Conservation (phyloP, 2,888 invertebrate genomes). For the Rhingia campestris region DNA sequence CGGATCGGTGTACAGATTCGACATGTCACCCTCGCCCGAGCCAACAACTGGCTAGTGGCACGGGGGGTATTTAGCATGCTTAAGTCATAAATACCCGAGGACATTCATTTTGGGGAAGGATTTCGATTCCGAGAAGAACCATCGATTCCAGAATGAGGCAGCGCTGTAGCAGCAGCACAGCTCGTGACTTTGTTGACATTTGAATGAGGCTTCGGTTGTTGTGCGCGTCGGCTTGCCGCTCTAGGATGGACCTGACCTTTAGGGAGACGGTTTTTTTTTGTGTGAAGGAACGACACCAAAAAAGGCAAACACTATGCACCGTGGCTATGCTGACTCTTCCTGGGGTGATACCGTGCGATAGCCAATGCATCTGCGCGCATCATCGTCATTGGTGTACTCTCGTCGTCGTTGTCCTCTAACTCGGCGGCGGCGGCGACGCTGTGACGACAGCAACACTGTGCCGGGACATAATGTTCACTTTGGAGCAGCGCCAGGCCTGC, state of each 20-base stretch:
- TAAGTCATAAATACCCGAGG: conserved; percentile 36
- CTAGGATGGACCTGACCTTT: conserved; percentile 69
- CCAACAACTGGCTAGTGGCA: conserved; percentile 19
- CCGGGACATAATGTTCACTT: conserved; percentile 45
- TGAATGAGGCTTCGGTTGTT: conserved; percentile 64
- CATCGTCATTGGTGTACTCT: conserved; percentile 34
- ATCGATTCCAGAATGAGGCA: conserved; percentile 58
- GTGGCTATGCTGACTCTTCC: conserved; percentile 41
- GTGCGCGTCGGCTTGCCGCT: conserved; percentile 6
- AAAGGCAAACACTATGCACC: conserved; percentile 45
- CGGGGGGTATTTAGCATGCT: conserved; percentile 51
- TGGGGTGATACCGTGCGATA: conserved; percentile 47
- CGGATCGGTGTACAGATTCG: conserved; percentile 42
- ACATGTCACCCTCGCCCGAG: conserved; percentile 10
- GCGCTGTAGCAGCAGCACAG: conserved; percentile 55
- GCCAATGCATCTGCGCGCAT: conserved; percentile 43
- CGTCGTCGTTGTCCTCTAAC: conserved; percentile 29
- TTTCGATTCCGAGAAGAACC: conserved; percentile 46
- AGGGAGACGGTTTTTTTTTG: conserved; percentile 54
- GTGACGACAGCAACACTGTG: neutral
- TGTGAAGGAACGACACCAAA: conserved; percentile 52
- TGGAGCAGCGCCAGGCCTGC: conserved; percentile 21
- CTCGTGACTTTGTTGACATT: conserved; percentile 75
- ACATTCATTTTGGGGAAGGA: conserved; percentile 41
- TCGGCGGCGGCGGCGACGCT: conserved; percentile 13